phyloP scores from a whole-genome alignment of 2,113 vertebrate species.

The Entomyzon cyanotis region DNA sequence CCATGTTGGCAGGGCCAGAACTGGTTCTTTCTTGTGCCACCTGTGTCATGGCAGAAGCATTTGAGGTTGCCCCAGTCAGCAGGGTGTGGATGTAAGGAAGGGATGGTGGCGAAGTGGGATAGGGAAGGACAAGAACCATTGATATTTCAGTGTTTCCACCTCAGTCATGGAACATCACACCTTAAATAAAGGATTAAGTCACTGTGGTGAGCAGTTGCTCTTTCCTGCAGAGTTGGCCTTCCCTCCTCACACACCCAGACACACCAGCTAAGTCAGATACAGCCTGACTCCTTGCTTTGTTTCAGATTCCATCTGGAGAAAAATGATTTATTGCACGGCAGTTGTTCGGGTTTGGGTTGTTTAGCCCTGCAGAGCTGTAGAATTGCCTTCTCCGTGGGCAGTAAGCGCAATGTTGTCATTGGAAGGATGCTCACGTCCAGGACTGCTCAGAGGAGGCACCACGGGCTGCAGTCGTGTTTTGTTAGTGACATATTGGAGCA shows the following conservation, averaged over 20 bases:
- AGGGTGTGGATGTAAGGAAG: accelerated
- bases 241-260: not conserved
- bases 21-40: not conserved
- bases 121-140: not conserved
- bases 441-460: not conserved
- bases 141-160: not conserved
- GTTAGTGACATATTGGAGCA: not conserved
- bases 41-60: not conserved
- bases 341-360: not conserved
- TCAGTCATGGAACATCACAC: not conserved
- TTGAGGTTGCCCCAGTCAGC: not conserved
- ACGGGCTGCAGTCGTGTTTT: not conserved
- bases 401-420: not conserved
- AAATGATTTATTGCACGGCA: not conserved
- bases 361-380: not conserved
- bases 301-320: not conserved
- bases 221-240: not conserved
- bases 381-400: not conserved
- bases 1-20: not conserved
- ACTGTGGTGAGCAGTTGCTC: not conserved
- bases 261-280: not conserved
- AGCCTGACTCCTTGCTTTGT: not conserved
- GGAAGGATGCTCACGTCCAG: not conserved
- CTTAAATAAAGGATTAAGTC: not conserved
- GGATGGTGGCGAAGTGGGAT: not conserved